phyloP scores from a whole-genome alignment of 2,888 invertebrate genomes.

The Cheilosia vernalis region DNA sequence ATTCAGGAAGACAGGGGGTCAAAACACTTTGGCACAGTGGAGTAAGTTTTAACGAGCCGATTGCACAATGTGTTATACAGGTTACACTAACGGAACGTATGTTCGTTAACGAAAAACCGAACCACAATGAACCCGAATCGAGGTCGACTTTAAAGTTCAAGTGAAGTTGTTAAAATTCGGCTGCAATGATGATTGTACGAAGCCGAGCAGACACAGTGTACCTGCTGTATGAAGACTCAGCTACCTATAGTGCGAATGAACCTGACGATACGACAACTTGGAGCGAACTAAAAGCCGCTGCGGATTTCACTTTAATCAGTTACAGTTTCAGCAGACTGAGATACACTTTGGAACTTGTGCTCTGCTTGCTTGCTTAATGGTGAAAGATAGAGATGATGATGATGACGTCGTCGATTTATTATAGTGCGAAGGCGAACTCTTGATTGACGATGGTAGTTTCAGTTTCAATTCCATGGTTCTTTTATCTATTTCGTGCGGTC shows the following conservation, averaged over 20 bases:
- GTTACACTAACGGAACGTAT: neutral
- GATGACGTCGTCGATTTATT: neutral
- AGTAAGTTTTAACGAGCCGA: neutral
- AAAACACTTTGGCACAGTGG: constrained; percentile 49
- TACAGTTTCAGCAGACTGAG: neutral
- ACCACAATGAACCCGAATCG: constrained; percentile 47
- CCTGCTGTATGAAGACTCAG: neutral
- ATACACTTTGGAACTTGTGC: constrained; percentile 3
- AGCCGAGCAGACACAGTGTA: neutral
- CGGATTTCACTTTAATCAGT: constrained; percentile 23
- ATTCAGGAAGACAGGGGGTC: constrained; percentile 62
- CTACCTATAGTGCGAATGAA: constrained; percentile 17
- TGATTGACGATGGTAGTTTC: neutral
- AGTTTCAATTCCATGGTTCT: constrained; percentile 8
- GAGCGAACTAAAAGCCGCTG: constrained; percentile 52
- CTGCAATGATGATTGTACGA: neutral
- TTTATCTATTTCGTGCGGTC: neutral
- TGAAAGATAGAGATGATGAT: neutral
- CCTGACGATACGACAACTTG: constrained; percentile 41
- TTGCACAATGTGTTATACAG: neutral
- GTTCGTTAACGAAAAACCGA: constrained; percentile 10
- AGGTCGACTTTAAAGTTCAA: constrained; percentile 50
- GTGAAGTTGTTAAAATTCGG: constrained; percentile 18
- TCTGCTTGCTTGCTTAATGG: neutral
- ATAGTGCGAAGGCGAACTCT: neutral